Base-by-base conservation (phyloP, 2,888 invertebrate species). In the Penaeus monodon region DNA sequence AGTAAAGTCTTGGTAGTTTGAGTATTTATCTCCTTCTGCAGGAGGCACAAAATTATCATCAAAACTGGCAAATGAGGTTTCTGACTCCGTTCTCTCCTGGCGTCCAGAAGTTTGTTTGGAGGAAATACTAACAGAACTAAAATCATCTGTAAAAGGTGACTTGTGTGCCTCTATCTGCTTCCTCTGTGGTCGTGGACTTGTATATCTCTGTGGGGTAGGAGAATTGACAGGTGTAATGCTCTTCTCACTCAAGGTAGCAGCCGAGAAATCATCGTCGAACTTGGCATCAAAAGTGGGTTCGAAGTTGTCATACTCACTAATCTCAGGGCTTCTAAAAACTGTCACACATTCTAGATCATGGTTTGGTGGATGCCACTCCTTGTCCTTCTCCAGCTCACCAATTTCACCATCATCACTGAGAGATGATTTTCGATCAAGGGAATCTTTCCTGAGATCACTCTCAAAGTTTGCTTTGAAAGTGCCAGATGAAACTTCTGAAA, bases 281-380 rank as follows among this genome's bases (percentile, higher is more conserved):
- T 89, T 89, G 14, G 87, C 85, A 68, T 90, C 90, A 77, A 88
- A 88, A 63, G 84, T 78, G 4, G 90, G 88, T 29, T 90, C 90
- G 77, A 90, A 90, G 49, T 90, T 90, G 83, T 90, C 90, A 70
- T 90, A 90, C 27, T 90, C 90, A 44, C 90, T 90, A 57, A 90
- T 90, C 70, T 90, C 90, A 17, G 90, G 90, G 70, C 88, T 88
- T 74, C 90, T 88, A 84, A 90, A 90, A 33, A 90, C 85, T 4
- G 90, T 90, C 24, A 89, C 89, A 76, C 85, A 85, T 57, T 89
- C 87, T 22, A 86, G 81, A 79, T 90, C 88, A 33, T 83, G 80
- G 57, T 87, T 85, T 20, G 81, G 80, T 22, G 80, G 70, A 24
- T 81, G 85, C 90, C 90, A 90, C 20, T 88, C 85, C 44, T 88